These are phyloP conservation scores for Calameuta idolon DNA, from an alignment of 2,888 invertebrate species.

Conservation along the genomic window DNA sequence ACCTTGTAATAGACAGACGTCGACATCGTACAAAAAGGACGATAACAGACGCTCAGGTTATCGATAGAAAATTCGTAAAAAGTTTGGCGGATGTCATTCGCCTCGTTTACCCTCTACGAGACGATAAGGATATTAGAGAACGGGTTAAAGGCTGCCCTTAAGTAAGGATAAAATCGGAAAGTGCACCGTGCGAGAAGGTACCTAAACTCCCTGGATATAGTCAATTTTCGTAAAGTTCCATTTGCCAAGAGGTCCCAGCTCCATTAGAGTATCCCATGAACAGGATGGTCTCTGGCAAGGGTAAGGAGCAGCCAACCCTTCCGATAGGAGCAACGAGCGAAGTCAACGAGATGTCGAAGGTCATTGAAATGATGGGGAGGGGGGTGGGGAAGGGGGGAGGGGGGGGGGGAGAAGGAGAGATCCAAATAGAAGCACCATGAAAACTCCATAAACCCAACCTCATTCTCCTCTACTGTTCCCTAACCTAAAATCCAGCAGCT, in stretches of 20 bases:
- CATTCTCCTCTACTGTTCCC: neutral
- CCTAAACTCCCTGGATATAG: neutral
- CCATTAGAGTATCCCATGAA: neutral
- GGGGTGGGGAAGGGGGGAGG: neutral
- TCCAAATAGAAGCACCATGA: neutral
- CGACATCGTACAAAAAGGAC: neutral
- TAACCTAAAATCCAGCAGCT: neutral
- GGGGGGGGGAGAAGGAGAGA: no score
- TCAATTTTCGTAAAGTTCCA: neutral
- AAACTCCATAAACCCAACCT: neutral
- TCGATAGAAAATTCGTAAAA: neutral
- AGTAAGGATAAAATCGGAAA: neutral
- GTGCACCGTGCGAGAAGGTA: neutral
- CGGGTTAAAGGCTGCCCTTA: neutral
- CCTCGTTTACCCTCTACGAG: neutral
- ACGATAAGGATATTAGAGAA: neutral
- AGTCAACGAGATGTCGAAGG: slow-evolving; percentile 10
- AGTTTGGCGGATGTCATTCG: neutral
- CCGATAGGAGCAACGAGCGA: neutral
- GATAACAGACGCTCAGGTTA: neutral
- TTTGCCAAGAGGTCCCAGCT: neutral
- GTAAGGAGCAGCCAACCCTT: neutral
- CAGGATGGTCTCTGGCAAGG: neutral
- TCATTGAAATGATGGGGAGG: slow-evolving; percentile 12
- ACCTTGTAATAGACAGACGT: neutral